Evolutionary conservation across 2,113 vertebrate species (phyloP).

Genomic region (Myrmophylax atrothorax): DNA sequence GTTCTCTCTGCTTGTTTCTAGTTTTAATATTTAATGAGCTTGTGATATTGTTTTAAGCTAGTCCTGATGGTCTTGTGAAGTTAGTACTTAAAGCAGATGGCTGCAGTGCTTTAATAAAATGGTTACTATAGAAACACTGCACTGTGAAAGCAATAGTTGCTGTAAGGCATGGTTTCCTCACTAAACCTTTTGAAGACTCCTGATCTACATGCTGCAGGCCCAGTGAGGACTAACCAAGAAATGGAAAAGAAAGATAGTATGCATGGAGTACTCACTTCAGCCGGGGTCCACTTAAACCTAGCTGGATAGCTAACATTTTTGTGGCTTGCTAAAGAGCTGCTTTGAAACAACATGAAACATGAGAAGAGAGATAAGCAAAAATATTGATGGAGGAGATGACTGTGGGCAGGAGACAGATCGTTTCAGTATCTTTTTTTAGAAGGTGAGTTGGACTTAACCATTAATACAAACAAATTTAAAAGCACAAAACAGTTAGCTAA

Average conservation of each 20-base stretch:
- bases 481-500: conserved; percentile 14
- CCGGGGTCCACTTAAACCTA: neutral
- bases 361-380: conserved; percentile 51
- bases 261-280: conserved; percentile 34
- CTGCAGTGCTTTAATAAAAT: conserved; percentile 79
- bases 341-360: conserved; percentile 43
- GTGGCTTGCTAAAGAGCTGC: conserved; percentile 42
- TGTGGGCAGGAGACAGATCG: conserved; percentile 1
- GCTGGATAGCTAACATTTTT: conserved; percentile 59
- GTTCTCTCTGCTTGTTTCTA: conserved; percentile 67
- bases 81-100: conserved; percentile 91
- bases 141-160: conserved; percentile 82
- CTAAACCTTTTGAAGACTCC: conserved; percentile 75
- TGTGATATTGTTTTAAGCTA: conserved; percentile 70
- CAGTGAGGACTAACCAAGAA: neutral
- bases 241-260: neutral
- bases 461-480: neutral
- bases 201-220: conserved; percentile 63
- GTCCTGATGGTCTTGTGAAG: conserved; percentile 68
- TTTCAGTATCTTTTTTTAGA: conserved; percentile 32
- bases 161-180: conserved; percentile 71
- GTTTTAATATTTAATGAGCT: conserved; percentile 79
- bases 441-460: neutral
- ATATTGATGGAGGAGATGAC: conserved; percentile 17
- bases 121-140: conserved; percentile 82